These are phyloP conservation scores for Micoletzkya japonica DNA, from an alignment of 2,888 invertebrate species.

Conservation along the genomic window DNA sequence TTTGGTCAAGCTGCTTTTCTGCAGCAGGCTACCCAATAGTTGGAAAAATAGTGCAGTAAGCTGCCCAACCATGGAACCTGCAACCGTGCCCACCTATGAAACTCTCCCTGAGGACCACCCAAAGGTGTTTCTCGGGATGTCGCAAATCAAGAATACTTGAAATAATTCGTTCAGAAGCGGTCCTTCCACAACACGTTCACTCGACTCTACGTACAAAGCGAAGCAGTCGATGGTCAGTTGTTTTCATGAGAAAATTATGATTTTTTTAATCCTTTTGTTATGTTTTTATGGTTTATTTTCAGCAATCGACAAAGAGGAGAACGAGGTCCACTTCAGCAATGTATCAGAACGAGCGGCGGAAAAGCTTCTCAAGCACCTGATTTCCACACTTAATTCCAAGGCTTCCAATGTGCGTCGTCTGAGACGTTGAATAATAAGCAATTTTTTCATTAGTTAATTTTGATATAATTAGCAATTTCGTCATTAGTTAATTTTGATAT, in stretches of 20 bases:
- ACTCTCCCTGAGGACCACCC: too few species aligned
- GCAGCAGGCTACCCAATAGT: too few species aligned
- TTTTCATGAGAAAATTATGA: not conserved
- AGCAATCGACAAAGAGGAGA: slow-evolving; percentile 17
- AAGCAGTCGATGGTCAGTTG: too few species aligned
- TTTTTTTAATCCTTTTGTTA: not conserved
- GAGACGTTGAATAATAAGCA: not conserved
- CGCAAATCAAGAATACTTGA: too few species aligned
- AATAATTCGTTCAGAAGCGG: too few species aligned
- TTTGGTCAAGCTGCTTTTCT: too few species aligned
- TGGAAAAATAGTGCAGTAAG: too few species aligned
- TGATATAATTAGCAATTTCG: not conserved
- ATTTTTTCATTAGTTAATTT: not conserved
- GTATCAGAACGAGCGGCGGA: not conserved
- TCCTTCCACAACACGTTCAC: too few species aligned
- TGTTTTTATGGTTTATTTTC: not conserved
- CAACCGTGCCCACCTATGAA: too few species aligned
- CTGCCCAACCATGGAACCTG: too few species aligned
- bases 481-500: not conserved
- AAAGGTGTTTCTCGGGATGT: too few species aligned
- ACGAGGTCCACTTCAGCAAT: not conserved
- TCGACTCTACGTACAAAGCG: too few species aligned
- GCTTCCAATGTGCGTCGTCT: not conserved
- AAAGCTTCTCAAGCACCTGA: slow-evolving; percentile 5
- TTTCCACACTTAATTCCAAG: not conserved